Evolutionary conservation across 2,797 vertebrate species (phyloP).

Genomic region (Enteromius thamalakanensis): DNA sequence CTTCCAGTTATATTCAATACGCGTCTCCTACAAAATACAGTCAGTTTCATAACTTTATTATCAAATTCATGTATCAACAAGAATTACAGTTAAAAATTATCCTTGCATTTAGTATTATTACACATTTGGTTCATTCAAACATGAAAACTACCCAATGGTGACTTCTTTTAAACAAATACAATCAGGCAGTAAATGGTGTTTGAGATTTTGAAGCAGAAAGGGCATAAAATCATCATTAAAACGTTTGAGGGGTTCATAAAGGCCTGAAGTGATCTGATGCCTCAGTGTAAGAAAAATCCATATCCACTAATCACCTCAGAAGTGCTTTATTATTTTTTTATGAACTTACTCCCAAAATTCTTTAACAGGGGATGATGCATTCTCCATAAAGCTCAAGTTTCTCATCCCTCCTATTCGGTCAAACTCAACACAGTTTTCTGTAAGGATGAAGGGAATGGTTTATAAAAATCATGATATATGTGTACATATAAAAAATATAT

Average conservation of each 20-base stretch:
- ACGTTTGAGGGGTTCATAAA: neutral
- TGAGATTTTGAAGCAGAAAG: too few species aligned
- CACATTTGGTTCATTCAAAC: neutral
- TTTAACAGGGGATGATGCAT: slow-evolving; percentile 80
- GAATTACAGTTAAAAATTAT: neutral
- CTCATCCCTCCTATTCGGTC: slow-evolving; percentile 66
- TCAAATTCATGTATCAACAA: neutral
- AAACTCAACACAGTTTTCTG: slow-evolving; percentile 85
- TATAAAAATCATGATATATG: neutral
- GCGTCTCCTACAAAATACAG: slow-evolving; percentile 80
- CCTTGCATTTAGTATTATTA: neutral
- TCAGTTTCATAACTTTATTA: neutral
- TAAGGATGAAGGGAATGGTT: slow-evolving; percentile 11
- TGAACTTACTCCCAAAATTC: slow-evolving; percentile 87
- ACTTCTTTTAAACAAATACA: neutral
- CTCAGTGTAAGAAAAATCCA: neutral
- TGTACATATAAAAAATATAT: neutral
- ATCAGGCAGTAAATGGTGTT: neutral
- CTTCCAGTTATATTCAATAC: slow-evolving; percentile 87
- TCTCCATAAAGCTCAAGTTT: slow-evolving; percentile 70
- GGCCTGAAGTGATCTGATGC: neutral
- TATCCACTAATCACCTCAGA: too few species aligned
- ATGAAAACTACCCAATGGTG: neutral
- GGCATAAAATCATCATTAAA: too few species aligned
- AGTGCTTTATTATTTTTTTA: neutral